A percentile compares a stretch with the other conserved stretches of the same genome.
Conservation (phyloP, 2,797 vertebrate genomes). For the Rhynchonycteris naso region DNA sequence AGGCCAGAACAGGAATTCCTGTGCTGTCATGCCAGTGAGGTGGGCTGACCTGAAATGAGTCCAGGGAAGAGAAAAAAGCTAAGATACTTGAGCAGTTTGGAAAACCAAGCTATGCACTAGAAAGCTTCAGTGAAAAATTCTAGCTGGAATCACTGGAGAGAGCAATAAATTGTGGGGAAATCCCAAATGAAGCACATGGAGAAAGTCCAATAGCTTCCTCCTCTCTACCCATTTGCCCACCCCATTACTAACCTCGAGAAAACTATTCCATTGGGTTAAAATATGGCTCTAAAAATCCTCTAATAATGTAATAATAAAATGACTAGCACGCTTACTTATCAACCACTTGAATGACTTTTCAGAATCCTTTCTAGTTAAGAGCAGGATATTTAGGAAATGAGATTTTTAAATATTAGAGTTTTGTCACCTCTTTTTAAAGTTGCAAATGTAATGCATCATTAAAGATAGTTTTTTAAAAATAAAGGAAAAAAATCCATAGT, state of each 20-base stretch:
- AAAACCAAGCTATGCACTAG: neutral
- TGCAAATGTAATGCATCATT: neutral
- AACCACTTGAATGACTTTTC: slow-evolving; percentile 10
- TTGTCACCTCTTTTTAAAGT: neutral
- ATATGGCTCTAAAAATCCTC: neutral
- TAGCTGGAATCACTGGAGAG: neutral
- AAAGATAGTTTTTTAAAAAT: neutral
- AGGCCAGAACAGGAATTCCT: neutral
- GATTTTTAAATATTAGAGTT: slow-evolving; percentile 29
- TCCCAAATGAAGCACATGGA: neutral
- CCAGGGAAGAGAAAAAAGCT: neutral
- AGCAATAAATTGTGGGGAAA: neutral
- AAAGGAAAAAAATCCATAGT: neutral
- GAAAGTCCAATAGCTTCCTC: neutral
- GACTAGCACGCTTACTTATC: neutral
- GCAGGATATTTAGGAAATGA: neutral
- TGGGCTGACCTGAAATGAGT: neutral
- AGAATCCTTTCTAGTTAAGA: slow-evolving; percentile 19
- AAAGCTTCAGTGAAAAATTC: neutral
- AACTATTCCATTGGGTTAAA: neutral
- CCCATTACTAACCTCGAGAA: neutral
- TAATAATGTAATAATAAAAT: neutral
- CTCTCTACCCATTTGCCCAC: neutral
- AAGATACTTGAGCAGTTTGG: neutral
- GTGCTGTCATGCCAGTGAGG: neutral